Evolutionary conservation across 2,113 vertebrate species (phyloP).

Genomic region (Lamprologus lemairii): DNA sequence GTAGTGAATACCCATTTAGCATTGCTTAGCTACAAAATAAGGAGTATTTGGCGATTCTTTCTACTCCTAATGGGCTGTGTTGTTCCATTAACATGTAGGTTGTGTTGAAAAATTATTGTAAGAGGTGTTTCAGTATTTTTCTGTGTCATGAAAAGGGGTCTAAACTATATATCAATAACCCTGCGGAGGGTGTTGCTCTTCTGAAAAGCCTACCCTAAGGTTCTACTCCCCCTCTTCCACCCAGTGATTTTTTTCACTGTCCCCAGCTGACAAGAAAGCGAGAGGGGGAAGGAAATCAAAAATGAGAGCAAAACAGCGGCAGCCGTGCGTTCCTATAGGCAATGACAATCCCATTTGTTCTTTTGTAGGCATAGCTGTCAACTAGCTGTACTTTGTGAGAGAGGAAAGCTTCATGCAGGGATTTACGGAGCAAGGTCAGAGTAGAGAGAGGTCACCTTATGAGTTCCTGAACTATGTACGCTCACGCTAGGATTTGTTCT

Average conservation of each 20-base stretch:
- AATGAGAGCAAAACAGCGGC: neutral
- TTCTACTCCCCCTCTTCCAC: neutral
- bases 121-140: neutral
- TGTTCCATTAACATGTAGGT: neutral
- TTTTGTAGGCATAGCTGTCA: slow-evolving; percentile 5
- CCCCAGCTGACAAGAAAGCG: neutral
- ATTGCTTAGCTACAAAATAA: neutral
- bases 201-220: neutral
- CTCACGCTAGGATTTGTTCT: neutral
- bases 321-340: neutral
- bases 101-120: neutral
- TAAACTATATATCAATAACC: neutral
- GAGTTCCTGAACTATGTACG: neutral
- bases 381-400: neutral
- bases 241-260: neutral
- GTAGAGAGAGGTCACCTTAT: neutral
- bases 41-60: neutral
- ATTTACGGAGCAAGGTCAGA: slow-evolving; percentile 5
- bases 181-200: neutral
- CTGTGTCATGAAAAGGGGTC: neutral
- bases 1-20: neutral
- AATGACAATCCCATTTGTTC: slow-evolving; percentile 29
- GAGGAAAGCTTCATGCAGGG: neutral
- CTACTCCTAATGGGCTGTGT: neutral
- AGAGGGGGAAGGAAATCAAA: neutral